Percentiles rank a stretch among this genome's conserved stretches.
These are phyloP conservation scores for Alethe castanea DNA, from an alignment of 2,113 vertebrate species.

Conservation along the genomic window DNA sequence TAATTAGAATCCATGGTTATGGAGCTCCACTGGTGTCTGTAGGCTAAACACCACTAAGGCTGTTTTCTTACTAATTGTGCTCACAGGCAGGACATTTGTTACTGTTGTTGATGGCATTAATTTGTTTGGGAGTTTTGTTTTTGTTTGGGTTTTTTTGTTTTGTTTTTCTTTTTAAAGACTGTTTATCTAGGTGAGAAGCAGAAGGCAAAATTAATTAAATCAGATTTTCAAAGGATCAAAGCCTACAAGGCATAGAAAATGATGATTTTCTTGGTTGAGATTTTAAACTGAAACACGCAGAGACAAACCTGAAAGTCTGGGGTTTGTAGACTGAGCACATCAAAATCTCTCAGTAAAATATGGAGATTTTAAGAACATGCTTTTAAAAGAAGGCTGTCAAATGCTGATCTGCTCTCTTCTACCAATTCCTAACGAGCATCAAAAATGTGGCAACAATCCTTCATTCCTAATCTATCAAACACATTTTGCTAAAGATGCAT, in stretches of 20 bases:
- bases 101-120: conserved; percentile 6
- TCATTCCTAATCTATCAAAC: neutral
- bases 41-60: conserved; percentile 28
- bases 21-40: conserved; percentile 10
- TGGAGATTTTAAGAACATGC: neutral
- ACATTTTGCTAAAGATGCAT: neutral
- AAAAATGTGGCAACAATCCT: neutral
- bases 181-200: conserved; percentile 15
- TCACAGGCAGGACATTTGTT: conserved; percentile 28
- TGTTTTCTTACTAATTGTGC: conserved; percentile 42
- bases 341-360: neutral
- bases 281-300: neutral
- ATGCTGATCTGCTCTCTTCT: neutral
- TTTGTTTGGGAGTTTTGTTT: neutral
- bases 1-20: conserved; percentile 56
- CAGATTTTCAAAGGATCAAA: neutral
- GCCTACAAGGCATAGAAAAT: neutral
- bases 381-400: neutral
- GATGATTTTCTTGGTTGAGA: neutral
- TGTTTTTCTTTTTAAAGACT: neutral
- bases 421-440: neutral
- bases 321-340: neutral
- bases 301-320: neutral
- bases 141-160: too few species aligned
- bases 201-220: neutral